Evolutionary conservation across 1,140 invertebrate species (phyloP).

Genomic region (Paramacrobiotus metropolitanus): DNA sequence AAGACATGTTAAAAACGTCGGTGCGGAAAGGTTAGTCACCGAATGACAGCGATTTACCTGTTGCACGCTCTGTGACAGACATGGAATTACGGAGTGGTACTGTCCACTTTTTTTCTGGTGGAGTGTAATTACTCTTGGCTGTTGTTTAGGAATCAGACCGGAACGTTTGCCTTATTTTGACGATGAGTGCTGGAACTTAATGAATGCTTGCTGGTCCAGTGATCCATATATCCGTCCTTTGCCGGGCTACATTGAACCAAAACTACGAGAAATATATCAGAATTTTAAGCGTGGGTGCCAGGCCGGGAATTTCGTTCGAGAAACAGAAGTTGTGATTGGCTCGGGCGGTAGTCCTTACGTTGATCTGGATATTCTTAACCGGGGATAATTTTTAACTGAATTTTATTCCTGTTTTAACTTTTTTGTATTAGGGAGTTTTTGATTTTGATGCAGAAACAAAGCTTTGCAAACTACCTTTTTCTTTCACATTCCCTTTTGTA

Average conservation of each 20-base stretch:
- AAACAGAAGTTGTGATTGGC: constrained; percentile 1
- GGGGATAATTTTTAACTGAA: too few relatives aligned
- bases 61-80: constrained; percentile 1
- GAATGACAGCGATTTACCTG: too few relatives aligned
- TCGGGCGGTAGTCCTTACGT: background rate
- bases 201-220: constrained; percentile 50
- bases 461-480: too few relatives aligned
- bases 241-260: constrained; percentile 8
- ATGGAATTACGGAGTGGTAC: background rate
- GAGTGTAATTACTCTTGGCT: background rate
- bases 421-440: too few relatives aligned
- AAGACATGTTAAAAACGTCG: constrained; percentile 61
- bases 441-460: too few relatives aligned
- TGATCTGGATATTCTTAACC: background rate
- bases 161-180: constrained; percentile 47
- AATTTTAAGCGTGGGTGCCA: background rate
- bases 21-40: constrained; percentile 44
- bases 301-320: background rate
- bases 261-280: background rate
- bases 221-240: constrained; percentile 5
- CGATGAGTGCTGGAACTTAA: constrained; percentile 55
- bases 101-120: background rate
- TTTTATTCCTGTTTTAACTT: too few relatives aligned
- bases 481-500: too few relatives aligned
- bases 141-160: constrained; percentile 33